These are phyloP conservation scores for Seriola aureovittata DNA, from an alignment of 2,113 vertebrate species.

Conservation along the genomic window DNA sequence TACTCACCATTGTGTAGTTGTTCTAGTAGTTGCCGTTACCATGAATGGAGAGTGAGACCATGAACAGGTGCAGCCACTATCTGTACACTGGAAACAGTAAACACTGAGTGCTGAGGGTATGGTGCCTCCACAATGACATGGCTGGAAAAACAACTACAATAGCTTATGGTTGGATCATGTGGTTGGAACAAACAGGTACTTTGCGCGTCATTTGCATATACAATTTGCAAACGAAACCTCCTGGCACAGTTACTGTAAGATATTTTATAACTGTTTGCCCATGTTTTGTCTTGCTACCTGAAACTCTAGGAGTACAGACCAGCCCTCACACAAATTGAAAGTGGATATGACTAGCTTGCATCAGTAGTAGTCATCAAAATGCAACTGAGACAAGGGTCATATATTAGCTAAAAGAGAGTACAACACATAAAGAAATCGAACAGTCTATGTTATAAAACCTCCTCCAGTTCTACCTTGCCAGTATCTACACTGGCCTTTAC, in stretches of 20 bases:
- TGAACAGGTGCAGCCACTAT: slow-evolving; percentile 40
- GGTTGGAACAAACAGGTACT: neutral
- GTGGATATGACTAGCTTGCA: too few relatives aligned
- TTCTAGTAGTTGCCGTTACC: neutral
- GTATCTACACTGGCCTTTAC: too few relatives aligned
- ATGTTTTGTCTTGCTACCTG: neutral
- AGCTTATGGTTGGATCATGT: neutral
- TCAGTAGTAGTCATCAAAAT: too few relatives aligned
- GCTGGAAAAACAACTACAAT: neutral
- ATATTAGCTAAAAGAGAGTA: too few relatives aligned
- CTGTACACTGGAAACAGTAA: slow-evolving; percentile 63
- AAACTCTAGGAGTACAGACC: neutral
- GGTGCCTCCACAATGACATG: slow-evolving; percentile 9
- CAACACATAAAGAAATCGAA: too few relatives aligned
- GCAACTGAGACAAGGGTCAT: too few relatives aligned
- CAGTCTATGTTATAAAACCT: too few relatives aligned
- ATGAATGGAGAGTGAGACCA: neutral
- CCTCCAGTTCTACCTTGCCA: too few relatives aligned
- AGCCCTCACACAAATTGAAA: too few relatives aligned
- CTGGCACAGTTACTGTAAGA: neutral
- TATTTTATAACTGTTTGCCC: neutral
- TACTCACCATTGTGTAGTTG: slow-evolving; percentile 71
- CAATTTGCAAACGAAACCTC: neutral
- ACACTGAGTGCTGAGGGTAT: slow-evolving; percentile 51
- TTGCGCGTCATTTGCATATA: slow-evolving; percentile 19